These are phyloP conservation scores for Phenganax subtilis DNA, from an alignment of 92 coral and sea anemone genomes.

Conservation along the genomic window DNA sequence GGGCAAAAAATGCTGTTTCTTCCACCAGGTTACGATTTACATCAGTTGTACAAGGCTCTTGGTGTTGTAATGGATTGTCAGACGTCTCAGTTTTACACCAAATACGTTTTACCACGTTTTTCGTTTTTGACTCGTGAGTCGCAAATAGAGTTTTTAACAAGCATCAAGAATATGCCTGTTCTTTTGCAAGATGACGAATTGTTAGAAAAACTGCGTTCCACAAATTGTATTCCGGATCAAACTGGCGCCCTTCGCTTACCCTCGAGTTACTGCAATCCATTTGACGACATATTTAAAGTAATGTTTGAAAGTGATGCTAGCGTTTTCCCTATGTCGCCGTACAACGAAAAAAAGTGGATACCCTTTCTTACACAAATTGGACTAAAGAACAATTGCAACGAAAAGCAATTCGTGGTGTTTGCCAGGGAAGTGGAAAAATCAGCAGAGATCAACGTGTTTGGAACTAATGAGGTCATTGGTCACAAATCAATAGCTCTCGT, in stretches of 20 bases:
- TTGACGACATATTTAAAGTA: conserved; percentile 14
- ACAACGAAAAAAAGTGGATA: conserved; percentile 5
- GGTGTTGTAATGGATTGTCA: background rate
- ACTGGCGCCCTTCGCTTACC: conserved; percentile 13
- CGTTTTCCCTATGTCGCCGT: conserved; percentile 9
- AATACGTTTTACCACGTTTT: conserved; percentile 17
- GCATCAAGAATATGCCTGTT: background rate
- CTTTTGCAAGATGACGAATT: background rate
- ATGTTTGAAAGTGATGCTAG: background rate
- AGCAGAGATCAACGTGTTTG: background rate
- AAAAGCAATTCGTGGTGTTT: conserved; percentile 13
- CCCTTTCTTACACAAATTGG: conserved; percentile 19
- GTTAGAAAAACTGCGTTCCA: background rate
- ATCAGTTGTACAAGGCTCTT: background rate
- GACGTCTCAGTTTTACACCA: background rate
- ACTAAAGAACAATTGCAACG: conserved; percentile 3
- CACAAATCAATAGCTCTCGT: conserved; percentile 34
- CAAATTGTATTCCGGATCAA: background rate
- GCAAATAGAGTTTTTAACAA: conserved; percentile 13
- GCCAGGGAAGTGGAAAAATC: conserved; percentile 3
- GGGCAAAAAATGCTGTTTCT: background rate
- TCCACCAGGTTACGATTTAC: background rate
- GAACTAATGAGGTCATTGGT: background rate
- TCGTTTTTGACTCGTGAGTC: background rate
- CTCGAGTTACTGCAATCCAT: conserved; percentile 9